Percentiles rank a stretch among this genome's conserved stretches.
These are phyloP conservation scores for Bombus confusus DNA, from an alignment of 1,140 invertebrate genomes.

Conservation along the genomic window DNA sequence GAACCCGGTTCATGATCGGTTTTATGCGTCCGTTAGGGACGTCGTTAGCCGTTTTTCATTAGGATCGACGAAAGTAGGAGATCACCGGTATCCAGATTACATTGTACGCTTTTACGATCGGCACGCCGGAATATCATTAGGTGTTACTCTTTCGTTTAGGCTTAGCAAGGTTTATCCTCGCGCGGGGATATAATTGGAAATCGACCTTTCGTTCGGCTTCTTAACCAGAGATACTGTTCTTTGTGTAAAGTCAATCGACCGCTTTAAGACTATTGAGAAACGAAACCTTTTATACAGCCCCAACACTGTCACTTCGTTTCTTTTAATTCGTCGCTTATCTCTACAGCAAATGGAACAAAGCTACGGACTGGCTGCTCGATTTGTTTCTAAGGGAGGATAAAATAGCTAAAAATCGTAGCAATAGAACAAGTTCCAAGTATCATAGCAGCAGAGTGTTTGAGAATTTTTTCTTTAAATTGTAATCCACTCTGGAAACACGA, in stretches of 20 bases:
- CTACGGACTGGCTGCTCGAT: neutral
- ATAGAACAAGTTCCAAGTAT: too few relatives aligned
- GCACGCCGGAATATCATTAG: neutral
- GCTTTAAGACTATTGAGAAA: neutral
- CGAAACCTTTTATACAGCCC: neutral
- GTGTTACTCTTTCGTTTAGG: neutral
- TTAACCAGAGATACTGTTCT: neutral
- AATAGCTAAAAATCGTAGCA: neutral
- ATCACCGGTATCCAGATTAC: constrained; percentile 26
- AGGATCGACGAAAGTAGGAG: constrained; percentile 9
- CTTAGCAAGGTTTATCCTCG: neutral
- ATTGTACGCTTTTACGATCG: constrained; percentile 38
- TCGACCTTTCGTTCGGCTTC: neutral
- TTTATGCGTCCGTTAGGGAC: constrained; percentile 37
- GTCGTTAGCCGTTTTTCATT: constrained; percentile 29
- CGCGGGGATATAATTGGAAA: constrained; percentile 8
- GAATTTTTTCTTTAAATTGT: neutral
- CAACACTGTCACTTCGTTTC: neutral
- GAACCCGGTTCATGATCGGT: constrained; percentile 1
- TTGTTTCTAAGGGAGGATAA: neutral
- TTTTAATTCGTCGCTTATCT: neutral
- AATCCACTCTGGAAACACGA: neutral
- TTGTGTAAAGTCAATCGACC: neutral
- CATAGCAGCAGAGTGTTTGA: neutral
- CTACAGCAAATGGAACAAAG: neutral